A percentile compares a stretch with the other conserved stretches of the same genome.
Evolutionary conservation across 1,140 invertebrate genomes (phyloP).

Genomic region (Leptonema lineaticorne): DNA sequence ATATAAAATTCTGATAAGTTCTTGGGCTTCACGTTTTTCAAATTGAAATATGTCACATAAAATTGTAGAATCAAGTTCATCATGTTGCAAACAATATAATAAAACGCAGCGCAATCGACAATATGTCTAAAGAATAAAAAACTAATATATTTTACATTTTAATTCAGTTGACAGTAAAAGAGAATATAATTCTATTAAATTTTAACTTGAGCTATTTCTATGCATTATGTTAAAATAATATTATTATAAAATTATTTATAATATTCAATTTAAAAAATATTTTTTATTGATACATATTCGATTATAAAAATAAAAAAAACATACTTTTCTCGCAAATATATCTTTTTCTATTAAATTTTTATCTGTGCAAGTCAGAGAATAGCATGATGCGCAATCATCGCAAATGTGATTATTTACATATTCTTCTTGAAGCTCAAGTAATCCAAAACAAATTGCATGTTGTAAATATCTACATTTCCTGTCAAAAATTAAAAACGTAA

Average conservation of each 20-base stretch:
- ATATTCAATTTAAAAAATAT: too few species aligned
- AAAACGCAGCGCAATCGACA: neutral
- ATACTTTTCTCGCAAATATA: neutral
- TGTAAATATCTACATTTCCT: conserved; percentile 25
- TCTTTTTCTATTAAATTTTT: neutral
- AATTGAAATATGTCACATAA: too few species aligned
- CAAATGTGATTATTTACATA: neutral
- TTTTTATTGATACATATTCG: neutral
- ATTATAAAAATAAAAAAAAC: conserved; percentile 6
- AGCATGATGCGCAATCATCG: neutral
- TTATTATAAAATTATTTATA: too few species aligned
- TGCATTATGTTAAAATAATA: neutral
- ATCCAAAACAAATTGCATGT: conserved; percentile 27
- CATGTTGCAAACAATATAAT: neutral
- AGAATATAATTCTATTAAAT: neutral
- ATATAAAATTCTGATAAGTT: too few species aligned
- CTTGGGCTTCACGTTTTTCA: too few species aligned
- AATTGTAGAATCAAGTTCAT: neutral
- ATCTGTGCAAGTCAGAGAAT: neutral
- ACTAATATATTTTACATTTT: neutral
- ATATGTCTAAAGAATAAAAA: neutral
- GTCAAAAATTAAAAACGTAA: neutral
- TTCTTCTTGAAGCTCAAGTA: neutral
- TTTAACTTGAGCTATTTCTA: too few species aligned
- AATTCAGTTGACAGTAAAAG: neutral